phyloP scores from a whole-genome alignment of 1,140 invertebrate species.

The Drosophila lini region DNA sequence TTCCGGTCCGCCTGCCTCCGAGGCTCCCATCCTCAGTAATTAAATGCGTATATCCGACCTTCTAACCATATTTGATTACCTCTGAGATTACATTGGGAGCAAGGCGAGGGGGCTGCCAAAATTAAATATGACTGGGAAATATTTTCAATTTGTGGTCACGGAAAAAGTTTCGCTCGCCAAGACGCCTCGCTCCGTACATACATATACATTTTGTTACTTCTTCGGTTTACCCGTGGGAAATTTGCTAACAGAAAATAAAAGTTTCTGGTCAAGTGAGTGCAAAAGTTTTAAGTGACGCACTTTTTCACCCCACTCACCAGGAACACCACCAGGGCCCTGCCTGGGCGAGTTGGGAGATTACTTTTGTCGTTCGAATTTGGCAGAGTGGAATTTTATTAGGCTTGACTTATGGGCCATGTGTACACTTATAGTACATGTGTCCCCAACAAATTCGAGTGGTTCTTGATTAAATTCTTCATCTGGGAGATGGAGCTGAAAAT shows the following conservation, averaged over 20 bases:
- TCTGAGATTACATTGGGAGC: slow-evolving; percentile 50
- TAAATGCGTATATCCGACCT: slow-evolving; percentile 44
- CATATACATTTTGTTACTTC: slow-evolving; percentile 60
- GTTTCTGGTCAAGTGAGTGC: slow-evolving; percentile 83
- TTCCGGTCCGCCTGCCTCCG: slow-evolving; percentile 10
- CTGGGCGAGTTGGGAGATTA: slow-evolving; percentile 30
- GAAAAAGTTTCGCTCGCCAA: slow-evolving; percentile 62
- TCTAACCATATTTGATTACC: slow-evolving; percentile 67
- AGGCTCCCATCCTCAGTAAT: slow-evolving; percentile 39
- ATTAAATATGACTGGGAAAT: slow-evolving; percentile 82
- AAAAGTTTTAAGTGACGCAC: slow-evolving; percentile 83
- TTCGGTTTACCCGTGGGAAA: slow-evolving; percentile 73
- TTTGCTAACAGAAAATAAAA: slow-evolving; percentile 83
- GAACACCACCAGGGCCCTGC: neutral
- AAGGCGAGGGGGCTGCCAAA: slow-evolving; percentile 37
- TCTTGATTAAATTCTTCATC: slow-evolving; percentile 47
- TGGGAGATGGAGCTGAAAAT: slow-evolving; percentile 2
- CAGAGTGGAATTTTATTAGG: slow-evolving; percentile 58
- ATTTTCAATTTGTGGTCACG: slow-evolving; percentile 82
- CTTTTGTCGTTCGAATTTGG: slow-evolving; percentile 61
- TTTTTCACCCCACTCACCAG: slow-evolving; percentile 49
- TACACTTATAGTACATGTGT: slow-evolving; percentile 39
- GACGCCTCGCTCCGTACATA: slow-evolving; percentile 20
- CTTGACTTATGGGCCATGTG: slow-evolving; percentile 57
- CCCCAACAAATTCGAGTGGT: slow-evolving; percentile 29